Conservation (phyloP, 2,888 invertebrate genomes). For the Leuctra nigra region DNA sequence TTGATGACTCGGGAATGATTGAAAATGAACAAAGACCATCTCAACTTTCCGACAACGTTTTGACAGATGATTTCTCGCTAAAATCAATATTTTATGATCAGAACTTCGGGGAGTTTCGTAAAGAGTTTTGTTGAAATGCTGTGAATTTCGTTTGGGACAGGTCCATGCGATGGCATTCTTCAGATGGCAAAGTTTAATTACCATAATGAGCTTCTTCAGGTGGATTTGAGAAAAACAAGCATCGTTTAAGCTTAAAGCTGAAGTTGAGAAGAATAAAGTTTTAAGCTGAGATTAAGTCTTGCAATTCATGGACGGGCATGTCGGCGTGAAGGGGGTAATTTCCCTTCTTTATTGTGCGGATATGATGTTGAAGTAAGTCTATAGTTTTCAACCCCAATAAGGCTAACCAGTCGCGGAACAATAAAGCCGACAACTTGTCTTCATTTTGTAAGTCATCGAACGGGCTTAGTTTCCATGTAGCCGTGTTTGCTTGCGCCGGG, state of each 20-base stretch:
- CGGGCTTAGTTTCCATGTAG: not conserved
- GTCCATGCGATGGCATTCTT: not conserved
- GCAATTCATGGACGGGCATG: not conserved
- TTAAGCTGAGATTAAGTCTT: conserved; percentile 7
- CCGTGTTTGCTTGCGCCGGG: not conserved
- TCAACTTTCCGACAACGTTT: not conserved
- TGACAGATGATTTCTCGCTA: conserved; percentile 4
- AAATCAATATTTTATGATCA: not conserved
- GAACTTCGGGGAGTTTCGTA: too few species aligned
- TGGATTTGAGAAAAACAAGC: conserved; percentile 7
- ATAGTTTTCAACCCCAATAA: not conserved
- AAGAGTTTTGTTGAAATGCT: too few species aligned
- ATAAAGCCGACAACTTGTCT: conserved; percentile 18
- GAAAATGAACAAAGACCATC: conserved; percentile 6
- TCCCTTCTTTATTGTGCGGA: not conserved
- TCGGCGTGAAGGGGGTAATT: not conserved
- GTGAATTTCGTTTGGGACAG: not conserved
- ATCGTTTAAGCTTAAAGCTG: not conserved
- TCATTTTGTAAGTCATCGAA: conserved; percentile 24
- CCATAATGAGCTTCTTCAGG: conserved; percentile 12
- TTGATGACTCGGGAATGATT: not conserved
- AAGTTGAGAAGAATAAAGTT: conserved; percentile 11
- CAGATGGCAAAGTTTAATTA: conserved; percentile 1
- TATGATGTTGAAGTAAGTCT: not conserved
- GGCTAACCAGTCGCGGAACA: not conserved